Evolutionary conservation across 2,113 vertebrate genomes (phyloP).

Genomic region (Centropus unirufus): DNA sequence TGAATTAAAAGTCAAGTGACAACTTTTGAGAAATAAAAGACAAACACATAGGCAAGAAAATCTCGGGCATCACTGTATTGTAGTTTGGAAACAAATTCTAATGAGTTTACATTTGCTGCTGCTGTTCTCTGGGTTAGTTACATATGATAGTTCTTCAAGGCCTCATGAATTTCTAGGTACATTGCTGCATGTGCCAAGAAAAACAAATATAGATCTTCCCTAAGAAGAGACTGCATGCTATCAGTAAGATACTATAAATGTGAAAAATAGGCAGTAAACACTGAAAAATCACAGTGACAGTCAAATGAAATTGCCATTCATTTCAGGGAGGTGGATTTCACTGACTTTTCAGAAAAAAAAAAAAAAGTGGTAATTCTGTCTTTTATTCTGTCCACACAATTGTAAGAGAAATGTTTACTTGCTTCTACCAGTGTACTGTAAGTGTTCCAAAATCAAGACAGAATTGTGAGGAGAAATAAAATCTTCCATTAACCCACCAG

Average conservation of each 20-base stretch:
- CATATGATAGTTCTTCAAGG: background rate
- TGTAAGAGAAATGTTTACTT: background rate
- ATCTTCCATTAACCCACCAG: background rate
- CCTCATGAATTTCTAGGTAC: background rate
- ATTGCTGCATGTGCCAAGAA: background rate
- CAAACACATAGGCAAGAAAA: background rate
- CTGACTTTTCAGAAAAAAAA: background rate
- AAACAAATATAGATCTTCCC: background rate
- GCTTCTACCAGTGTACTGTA: background rate
- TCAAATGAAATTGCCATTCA: background rate
- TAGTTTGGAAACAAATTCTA: background rate
- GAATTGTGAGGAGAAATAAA: background rate
- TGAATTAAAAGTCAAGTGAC: background rate
- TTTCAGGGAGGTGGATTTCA: background rate
- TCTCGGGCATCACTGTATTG: background rate
- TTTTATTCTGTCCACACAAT: background rate
- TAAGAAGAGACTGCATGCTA: background rate
- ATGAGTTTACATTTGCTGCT: background rate
- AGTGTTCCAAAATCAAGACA: background rate
- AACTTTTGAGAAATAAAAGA: background rate
- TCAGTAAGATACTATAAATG: background rate
- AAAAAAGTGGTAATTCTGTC: background rate
- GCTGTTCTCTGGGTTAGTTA: background rate
- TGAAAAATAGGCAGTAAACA: background rate
- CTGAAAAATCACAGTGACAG: background rate